phyloP scores from a whole-genome alignment of 2,888 invertebrate genomes.

The Drosophila parthenogenetica region DNA sequence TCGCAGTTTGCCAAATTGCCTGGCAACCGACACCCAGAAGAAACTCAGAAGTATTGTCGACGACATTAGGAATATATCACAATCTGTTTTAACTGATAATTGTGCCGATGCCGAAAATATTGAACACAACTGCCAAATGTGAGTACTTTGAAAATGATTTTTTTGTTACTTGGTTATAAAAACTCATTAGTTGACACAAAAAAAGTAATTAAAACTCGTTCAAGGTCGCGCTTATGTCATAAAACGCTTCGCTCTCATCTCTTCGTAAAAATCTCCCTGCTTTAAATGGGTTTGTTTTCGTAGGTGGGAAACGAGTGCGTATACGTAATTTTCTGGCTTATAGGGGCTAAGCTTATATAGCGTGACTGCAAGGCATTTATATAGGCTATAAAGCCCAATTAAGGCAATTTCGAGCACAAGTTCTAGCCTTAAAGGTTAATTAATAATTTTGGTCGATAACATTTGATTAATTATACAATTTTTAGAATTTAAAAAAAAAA shows the following conservation, averaged over 20 bases:
- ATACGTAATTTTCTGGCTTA: neutral
- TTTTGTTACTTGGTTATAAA: neutral
- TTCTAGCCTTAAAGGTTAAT: too few species aligned
- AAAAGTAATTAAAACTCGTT: slow-evolving; percentile 17
- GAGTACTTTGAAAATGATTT: slow-evolving; percentile 21
- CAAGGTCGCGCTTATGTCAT: slow-evolving; percentile 60
- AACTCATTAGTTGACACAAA: neutral
- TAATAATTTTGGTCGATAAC: too few species aligned
- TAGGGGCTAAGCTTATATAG: neutral
- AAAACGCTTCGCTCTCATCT: neutral
- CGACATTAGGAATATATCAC: slow-evolving; percentile 53
- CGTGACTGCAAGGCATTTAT: neutral
- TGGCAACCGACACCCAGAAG: slow-evolving; percentile 42
- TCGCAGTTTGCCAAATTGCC: slow-evolving; percentile 40
- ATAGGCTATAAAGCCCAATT: neutral
- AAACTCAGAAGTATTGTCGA: slow-evolving; percentile 55
- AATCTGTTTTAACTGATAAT: slow-evolving; percentile 40
- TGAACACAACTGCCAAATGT: slow-evolving; percentile 34
- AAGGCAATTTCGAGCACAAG: too few species aligned
- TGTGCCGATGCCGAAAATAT: slow-evolving; percentile 20
- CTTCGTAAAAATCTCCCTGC: slow-evolving; percentile 8
- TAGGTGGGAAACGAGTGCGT: slow-evolving; percentile 20
- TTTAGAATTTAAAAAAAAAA: too few species aligned
- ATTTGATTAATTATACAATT: too few species aligned
- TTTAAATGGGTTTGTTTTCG: slow-evolving; percentile 26